A percentile compares a stretch with the other conserved stretches of the same genome.
These are phyloP conservation scores for Rhopalosiphum nymphaeae DNA, from an alignment of 2,888 invertebrate genomes.

Conservation along the genomic window DNA sequence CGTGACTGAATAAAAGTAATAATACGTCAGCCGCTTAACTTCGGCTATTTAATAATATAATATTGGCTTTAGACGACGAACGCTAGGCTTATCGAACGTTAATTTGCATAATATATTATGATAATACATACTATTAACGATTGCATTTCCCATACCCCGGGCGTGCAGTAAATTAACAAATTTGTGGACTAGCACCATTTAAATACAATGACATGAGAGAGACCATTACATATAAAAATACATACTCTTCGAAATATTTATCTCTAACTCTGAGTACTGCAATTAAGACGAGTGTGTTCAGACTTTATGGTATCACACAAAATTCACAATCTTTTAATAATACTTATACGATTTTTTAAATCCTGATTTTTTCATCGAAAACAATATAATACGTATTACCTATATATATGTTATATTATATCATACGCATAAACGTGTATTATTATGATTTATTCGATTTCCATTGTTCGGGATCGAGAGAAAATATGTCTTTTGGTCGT, in stretches of 20 bases:
- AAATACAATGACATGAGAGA: not conserved
- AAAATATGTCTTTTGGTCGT: not conserved
- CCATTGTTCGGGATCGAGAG: conserved; percentile 37
- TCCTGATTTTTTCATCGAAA: not conserved
- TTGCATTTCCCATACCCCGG: not conserved
- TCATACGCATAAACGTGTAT: not conserved
- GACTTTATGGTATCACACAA: not conserved
- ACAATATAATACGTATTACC: not conserved
- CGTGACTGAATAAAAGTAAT: not conserved
- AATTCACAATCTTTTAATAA: not conserved
- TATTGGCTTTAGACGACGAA: not conserved
- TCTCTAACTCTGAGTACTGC: not conserved
- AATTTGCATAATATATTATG: conserved; percentile 7
- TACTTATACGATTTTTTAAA: not conserved
- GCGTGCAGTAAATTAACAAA: not conserved
- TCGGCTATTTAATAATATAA: not conserved
- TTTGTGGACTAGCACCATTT: not conserved
- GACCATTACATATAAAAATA: not conserved
- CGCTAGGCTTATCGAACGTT: not conserved
- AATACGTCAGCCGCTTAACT: not conserved
- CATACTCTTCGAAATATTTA: not conserved
- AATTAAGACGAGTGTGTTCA: not conserved
- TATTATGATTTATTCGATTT: conserved; percentile 35
- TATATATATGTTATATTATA: not conserved
- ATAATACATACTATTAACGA: not conserved